Base-by-base conservation (phyloP, 2,113 vertebrate species). In the Scortum barcoo region DNA sequence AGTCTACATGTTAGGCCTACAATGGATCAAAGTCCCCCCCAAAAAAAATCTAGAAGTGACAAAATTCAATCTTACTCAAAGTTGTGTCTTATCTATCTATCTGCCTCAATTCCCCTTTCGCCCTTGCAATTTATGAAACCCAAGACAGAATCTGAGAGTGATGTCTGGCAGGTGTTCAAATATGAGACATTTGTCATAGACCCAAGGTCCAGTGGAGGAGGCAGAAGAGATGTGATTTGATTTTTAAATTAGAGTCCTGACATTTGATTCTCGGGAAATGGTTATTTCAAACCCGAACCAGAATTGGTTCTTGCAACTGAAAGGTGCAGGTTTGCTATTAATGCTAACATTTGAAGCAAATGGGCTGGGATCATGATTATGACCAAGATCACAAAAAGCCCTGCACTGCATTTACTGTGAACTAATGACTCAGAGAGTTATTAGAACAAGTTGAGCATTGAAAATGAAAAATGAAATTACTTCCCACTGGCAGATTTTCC, bases 141-240 rank as follows among this genome's bases (percentile, higher is more conserved):
- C n/a, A 24, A 46, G 51, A 80, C 65, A 78, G 66, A 70, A 72
- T 82, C 62, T 48, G 46, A 79, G 66, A 73, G 63, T n/a, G 5
- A 86, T 65, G 30, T 81, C 81, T 87, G 82, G 85, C 79, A 86
- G 76, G 28, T 89, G 72, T 83, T 89, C 58, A 86, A 83, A 82
- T 81, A 74, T 48, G 62, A 87, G 60, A 67, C 78, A 76, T 88
- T 86, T 83, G 75, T 85, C 63, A 56, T 17, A 53, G 60, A 66
- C 67, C 74, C 71, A 78, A 72, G 83, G 85, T 87, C 76, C 82
- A 75, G 36, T 40, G 53, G 72, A 79, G 80, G 76, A 78, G 78
- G 28, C 68, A 51, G 72, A 75, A 70, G 66, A 63, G 68, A 77
- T 81, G 83, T 80, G 84, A 90, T 89, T 40, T 60, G 75, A 77